Conservation (phyloP, 2,888 invertebrate genomes). For the Panzeria rudis region DNA sequence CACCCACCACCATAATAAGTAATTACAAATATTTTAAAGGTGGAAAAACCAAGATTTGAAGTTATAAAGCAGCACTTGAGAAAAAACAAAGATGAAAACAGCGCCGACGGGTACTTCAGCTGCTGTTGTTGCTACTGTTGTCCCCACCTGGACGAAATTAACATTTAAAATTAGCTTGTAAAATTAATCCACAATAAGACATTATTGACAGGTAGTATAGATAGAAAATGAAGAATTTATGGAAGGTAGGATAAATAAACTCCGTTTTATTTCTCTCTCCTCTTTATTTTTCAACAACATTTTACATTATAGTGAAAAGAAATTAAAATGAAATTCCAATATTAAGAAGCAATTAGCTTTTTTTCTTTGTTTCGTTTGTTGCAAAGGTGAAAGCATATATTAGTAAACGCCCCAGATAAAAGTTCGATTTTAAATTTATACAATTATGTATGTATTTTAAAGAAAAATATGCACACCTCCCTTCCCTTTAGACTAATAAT, state of each 20-base stretch:
- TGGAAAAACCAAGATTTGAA: conserved; percentile 40
- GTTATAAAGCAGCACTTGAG: conserved; percentile 42
- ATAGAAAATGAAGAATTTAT: conserved; percentile 46
- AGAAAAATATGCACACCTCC: not conserved
- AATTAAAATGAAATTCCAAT: conserved; percentile 76
- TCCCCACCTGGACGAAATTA: conserved; percentile 74
- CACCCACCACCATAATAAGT: conserved; percentile 27
- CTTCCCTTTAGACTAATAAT: not conserved
- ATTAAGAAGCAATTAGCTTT: conserved; percentile 83
- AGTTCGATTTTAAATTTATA: conserved; percentile 42
- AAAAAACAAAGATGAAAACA: conserved; percentile 44
- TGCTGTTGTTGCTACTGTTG: not conserved
- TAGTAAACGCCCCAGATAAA: conserved; percentile 68
- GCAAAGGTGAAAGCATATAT: conserved; percentile 19
- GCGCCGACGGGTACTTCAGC: not conserved
- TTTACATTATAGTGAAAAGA: conserved; percentile 13
- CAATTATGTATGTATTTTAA: not conserved
- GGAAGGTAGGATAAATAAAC: conserved; percentile 38
- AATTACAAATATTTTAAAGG: conserved; percentile 18
- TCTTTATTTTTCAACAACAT: not conserved
- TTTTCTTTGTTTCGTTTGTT: conserved; percentile 15
- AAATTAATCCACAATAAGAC: conserved; percentile 82
- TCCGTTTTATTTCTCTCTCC: not conserved
- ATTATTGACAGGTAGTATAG: conserved; percentile 65
- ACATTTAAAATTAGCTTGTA: conserved; percentile 82